Conservation (phyloP, 2,113 vertebrate species). For the Phainopepla nitens region DNA sequence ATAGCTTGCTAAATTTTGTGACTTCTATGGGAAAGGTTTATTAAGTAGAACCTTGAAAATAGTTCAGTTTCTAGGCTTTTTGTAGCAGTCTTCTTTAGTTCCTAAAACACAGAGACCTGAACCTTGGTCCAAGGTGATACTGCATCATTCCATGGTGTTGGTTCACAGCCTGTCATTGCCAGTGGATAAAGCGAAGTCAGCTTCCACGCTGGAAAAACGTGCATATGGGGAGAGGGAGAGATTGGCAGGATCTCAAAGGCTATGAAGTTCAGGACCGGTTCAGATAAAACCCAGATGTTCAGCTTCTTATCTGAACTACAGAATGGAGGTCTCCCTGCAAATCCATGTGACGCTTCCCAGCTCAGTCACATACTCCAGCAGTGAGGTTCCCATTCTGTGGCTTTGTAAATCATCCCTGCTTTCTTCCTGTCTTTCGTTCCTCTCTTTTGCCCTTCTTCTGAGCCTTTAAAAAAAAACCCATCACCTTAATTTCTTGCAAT, state of each 20-base stretch:
- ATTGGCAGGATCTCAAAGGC: neutral
- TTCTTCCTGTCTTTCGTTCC: neutral
- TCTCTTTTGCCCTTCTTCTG: neutral
- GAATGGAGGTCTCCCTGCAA: neutral
- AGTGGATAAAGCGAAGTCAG: neutral
- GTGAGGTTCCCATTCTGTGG: neutral
- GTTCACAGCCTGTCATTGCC: neutral
- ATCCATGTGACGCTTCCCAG: neutral
- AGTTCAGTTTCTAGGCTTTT: neutral
- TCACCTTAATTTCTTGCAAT: neutral
- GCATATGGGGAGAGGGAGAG: neutral
- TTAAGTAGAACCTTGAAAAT: neutral
- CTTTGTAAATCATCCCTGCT: neutral
- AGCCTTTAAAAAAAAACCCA: neutral
- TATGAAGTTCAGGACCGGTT: neutral
- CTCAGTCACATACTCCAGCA: neutral
- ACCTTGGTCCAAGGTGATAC: neutral
- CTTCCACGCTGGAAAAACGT: neutral
- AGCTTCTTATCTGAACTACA: slow-evolving; percentile 12
- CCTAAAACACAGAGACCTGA: neutral
- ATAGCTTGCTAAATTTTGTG: neutral
- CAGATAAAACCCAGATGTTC: neutral
- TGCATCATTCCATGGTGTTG: neutral
- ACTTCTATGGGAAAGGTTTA: neutral
- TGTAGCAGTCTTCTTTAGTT: neutral